Evolutionary conservation across 2,113 vertebrate genomes (phyloP).

Genomic region (Chaenogobius annularis): DNA sequence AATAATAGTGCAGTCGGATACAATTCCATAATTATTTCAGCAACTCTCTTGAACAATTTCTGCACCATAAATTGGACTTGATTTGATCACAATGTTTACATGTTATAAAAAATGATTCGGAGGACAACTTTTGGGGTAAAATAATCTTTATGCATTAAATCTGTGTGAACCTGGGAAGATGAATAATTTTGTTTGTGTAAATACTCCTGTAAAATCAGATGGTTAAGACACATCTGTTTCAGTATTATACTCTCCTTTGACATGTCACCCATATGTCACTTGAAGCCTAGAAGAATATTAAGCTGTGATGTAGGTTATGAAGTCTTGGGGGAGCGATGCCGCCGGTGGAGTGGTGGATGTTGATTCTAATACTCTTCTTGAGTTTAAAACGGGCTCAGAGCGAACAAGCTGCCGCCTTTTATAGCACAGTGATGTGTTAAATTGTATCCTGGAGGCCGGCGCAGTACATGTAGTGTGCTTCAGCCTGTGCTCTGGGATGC

Average conservation of each 20-base stretch:
- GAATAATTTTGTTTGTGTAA: too few relatives aligned
- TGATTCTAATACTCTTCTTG: conserved; percentile 28
- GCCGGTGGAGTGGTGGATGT: conserved; percentile 21
- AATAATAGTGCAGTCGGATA: too few relatives aligned
- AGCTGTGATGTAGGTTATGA: conserved; percentile 9
- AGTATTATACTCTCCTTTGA: background rate
- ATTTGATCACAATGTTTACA: background rate
- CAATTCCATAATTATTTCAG: background rate
- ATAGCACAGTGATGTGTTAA: conserved; percentile 44
- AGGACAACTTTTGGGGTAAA: background rate
- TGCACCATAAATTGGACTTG: background rate
- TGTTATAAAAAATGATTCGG: too few relatives aligned
- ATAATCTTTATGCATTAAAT: background rate
- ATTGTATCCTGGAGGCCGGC: conserved; percentile 40
- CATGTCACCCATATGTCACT: background rate
- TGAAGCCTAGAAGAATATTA: background rate
- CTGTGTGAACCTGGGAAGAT: background rate
- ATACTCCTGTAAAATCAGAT: too few relatives aligned
- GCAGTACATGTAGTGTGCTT: conserved; percentile 41
- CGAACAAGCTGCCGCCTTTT: conserved; percentile 36
- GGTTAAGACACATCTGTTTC: background rate
- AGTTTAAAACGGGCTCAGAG: conserved; percentile 31
- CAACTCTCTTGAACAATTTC: background rate
- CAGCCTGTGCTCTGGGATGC: conserved; percentile 20
- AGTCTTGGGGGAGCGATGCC: conserved; percentile 13